Evolutionary conservation across 2,113 vertebrate species (phyloP).

Genomic region (Dendrocopos noguchii): DNA sequence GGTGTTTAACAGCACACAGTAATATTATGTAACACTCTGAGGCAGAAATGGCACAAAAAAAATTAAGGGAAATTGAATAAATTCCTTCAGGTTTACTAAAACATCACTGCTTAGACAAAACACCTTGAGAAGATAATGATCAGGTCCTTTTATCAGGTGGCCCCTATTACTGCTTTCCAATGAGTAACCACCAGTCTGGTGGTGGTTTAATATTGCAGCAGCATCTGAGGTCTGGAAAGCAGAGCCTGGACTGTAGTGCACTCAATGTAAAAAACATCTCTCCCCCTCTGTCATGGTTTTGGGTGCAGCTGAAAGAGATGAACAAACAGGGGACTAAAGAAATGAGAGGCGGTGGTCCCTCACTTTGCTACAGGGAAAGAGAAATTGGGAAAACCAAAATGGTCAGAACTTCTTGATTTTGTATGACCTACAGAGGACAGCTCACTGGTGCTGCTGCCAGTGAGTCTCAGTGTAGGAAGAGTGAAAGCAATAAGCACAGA

Average conservation of each 20-base stretch:
- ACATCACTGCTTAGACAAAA: not conserved
- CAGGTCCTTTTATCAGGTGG: not conserved
- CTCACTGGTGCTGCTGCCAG: not conserved
- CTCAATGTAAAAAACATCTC: not conserved
- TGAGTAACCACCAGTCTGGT: too few relatives aligned
- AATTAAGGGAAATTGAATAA: not conserved
- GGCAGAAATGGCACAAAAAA: not conserved
- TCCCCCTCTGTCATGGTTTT: not conserved
- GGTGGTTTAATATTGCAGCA: not conserved
- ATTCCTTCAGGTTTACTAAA: not conserved
- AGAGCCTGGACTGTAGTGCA: not conserved
- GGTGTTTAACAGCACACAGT: not conserved
- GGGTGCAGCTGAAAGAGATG: not conserved
- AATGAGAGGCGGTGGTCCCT: not conserved
- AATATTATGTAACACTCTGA: not conserved
- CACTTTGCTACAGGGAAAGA: not conserved
- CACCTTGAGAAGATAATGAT: not conserved
- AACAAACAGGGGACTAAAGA: not conserved
- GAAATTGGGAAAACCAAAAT: not conserved
- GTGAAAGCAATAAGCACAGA: not conserved
- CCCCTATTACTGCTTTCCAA: not conserved
- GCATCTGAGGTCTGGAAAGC: not conserved
- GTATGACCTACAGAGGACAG: not conserved
- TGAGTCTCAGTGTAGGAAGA: not conserved
- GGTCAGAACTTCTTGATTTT: not conserved